These are phyloP conservation scores for Eupithecia exiguata DNA, from an alignment of 2,888 invertebrate species.

Conservation along the genomic window DNA sequence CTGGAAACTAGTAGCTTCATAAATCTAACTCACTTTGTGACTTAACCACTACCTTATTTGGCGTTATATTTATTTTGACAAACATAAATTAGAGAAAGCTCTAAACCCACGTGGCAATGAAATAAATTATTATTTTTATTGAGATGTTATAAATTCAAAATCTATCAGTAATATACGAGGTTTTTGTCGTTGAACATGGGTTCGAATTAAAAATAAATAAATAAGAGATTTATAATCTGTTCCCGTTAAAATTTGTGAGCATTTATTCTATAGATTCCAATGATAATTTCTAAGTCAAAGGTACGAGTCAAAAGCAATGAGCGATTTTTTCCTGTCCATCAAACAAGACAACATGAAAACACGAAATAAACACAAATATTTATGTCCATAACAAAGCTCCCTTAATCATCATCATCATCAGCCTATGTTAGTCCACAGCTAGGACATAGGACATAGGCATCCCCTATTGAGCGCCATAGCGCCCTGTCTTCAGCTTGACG, in stretches of 20 bases:
- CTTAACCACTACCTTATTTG: constrained; percentile 8
- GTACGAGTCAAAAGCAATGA: constrained; percentile 6
- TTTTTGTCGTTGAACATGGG: constrained; percentile 23
- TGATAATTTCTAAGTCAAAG: constrained; percentile 35
- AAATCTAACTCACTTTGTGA: background rate
- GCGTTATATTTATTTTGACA: constrained; percentile 15
- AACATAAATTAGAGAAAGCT: constrained; percentile 24
- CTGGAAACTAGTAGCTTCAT: background rate
- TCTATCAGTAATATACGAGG: constrained; percentile 26
- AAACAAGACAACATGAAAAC: background rate
- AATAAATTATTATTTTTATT: constrained; percentile 24
- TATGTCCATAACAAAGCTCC: background rate
- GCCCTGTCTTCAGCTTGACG: too few species aligned
- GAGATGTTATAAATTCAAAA: constrained; percentile 27
- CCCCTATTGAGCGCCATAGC: too few species aligned
- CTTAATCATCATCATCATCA: too few species aligned
- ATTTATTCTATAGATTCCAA: constrained; percentile 33
- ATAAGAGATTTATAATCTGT: constrained; percentile 38
- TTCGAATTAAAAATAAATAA: constrained; percentile 39
- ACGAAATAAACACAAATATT: background rate
- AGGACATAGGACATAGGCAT: too few species aligned
- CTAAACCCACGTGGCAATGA: constrained; percentile 23
- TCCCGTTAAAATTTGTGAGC: constrained; percentile 43
- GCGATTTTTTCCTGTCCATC: constrained; percentile 9
- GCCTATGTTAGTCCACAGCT: too few species aligned